Conservation (phyloP, 2,113 vertebrate species). For the Himantopus leucocephalus region DNA sequence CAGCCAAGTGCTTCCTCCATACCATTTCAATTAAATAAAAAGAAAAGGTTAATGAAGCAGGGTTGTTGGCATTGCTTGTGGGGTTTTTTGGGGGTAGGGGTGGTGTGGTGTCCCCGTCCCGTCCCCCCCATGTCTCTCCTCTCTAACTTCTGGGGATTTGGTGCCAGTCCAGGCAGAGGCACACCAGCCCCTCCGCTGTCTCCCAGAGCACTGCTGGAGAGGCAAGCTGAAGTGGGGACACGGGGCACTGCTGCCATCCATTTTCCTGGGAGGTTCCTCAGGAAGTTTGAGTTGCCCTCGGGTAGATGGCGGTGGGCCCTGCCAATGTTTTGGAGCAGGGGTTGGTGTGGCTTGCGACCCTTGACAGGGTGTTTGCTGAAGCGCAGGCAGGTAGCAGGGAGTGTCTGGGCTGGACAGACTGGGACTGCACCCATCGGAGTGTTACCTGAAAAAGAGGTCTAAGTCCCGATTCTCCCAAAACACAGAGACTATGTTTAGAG, state of each 20-base stretch:
- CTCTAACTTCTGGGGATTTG: background rate
- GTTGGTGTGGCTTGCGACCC: background rate
- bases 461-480: no score
- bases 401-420: background rate
- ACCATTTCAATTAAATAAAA: background rate
- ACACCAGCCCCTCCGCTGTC: background rate
- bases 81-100: background rate
- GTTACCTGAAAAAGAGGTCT: no score
- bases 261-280: background rate
- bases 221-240: background rate
- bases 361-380: rapidly evolving
- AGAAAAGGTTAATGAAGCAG: background rate
- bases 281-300: background rate
- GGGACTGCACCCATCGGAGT: background rate
- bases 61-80: background rate
- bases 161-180: background rate
- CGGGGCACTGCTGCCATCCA: background rate
- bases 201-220: background rate
- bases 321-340: background rate
- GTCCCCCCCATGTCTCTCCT: rapidly evolving
- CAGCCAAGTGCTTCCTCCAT: background rate
- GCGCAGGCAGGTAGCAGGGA: background rate
- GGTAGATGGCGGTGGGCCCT: background rate
- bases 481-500: no score
- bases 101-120: no score